Conservation (phyloP, 2,113 vertebrate genomes). For the Aldabrachelys gigantea region DNA sequence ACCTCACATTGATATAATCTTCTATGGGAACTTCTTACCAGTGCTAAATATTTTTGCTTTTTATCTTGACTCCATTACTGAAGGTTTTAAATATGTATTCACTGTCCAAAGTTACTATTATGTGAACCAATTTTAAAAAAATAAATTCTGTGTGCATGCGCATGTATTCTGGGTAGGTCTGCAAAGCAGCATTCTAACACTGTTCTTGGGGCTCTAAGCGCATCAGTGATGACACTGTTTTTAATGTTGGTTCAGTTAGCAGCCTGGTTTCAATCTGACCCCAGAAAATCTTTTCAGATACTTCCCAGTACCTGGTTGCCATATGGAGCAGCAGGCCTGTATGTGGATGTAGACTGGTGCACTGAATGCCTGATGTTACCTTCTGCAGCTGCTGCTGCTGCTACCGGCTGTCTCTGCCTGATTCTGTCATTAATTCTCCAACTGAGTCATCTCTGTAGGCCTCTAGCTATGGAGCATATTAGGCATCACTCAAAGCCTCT, state of each 20-base stretch:
- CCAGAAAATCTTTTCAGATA: not conserved
- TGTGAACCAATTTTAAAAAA: too few relatives aligned
- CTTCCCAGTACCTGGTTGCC: slow-evolving; percentile 18
- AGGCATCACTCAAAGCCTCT: rapidly evolving
- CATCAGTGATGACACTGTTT: slow-evolving; percentile 1
- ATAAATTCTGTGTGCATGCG: too few relatives aligned
- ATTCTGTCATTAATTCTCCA: not conserved
- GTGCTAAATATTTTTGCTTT: not conserved
- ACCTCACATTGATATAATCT: not conserved
- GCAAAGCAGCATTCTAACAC: not conserved
- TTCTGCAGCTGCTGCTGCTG: slow-evolving; percentile 48
- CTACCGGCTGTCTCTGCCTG: not conserved
- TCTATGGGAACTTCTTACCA: not conserved
- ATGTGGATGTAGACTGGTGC: not conserved
- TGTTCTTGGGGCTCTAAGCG: not conserved
- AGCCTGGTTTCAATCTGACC: not conserved
- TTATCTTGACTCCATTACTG: not conserved
- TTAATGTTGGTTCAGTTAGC: not conserved
- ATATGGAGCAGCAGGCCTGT: slow-evolving; percentile 10
- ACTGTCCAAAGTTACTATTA: too few relatives aligned
- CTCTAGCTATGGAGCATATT: not conserved
- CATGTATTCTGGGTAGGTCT: not conserved
- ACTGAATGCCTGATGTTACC: not conserved
- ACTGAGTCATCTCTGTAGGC: not conserved
- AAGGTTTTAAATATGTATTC: not conserved